Conservation (phyloP, 2,797 vertebrate genomes). For the Tadarida brasiliensis region DNA sequence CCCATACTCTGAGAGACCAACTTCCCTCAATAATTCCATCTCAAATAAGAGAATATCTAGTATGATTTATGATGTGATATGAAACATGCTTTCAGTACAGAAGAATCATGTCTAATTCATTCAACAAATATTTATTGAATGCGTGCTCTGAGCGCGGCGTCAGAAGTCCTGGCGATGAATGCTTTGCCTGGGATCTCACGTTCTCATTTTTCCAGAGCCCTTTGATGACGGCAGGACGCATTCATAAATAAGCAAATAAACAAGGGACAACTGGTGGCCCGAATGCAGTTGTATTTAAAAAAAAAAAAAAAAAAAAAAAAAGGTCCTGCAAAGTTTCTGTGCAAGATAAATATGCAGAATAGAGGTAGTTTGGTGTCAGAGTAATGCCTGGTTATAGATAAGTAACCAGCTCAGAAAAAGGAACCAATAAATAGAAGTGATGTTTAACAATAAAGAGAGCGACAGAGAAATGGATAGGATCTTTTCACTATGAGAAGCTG, state of each 20-base stretch:
- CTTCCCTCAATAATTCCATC: not conserved
- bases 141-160: not conserved
- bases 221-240: not conserved
- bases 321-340: not conserved
- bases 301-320: not conserved
- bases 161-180: not conserved
- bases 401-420: not conserved
- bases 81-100: conserved; percentile 25
- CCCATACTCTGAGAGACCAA: not conserved
- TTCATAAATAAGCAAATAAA: conserved; percentile 44
- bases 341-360: not conserved
- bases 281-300: not conserved
- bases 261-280: not conserved
- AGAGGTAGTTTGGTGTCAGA: not conserved
- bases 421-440: not conserved
- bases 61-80: not conserved
- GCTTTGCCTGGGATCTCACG: not conserved
- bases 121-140: conserved; percentile 58
- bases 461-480: not conserved
- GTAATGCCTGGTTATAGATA: not conserved
- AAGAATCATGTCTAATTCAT: conserved; percentile 51
- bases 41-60: conserved; percentile 42
- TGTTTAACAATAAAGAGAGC: not conserved
- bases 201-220: conserved; percentile 58
- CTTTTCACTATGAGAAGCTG: not conserved